Conservation (phyloP, 2,888 invertebrate species). For the Gasteruption jaculator region DNA sequence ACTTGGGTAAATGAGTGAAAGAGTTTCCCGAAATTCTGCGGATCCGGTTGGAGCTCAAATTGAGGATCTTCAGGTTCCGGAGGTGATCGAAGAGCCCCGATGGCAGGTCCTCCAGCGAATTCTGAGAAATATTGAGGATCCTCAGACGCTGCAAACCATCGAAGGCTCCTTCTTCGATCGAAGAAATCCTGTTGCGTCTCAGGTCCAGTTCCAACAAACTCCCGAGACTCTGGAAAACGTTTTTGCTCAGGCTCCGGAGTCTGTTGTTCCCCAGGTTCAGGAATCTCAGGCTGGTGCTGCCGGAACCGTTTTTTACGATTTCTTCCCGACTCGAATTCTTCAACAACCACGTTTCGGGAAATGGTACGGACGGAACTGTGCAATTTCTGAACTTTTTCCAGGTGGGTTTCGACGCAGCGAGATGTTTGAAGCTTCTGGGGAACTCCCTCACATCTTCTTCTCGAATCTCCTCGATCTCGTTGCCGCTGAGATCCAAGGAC, state of each 20-base stretch:
- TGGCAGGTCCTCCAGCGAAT: slow-evolving; percentile 31
- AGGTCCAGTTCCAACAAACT: slow-evolving; percentile 45
- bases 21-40: slow-evolving; percentile 41
- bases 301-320: too few species aligned
- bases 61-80: slow-evolving; percentile 46
- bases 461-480: slow-evolving; percentile 33
- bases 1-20: slow-evolving; percentile 43
- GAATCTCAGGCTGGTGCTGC: too few species aligned
- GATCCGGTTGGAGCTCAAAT: slow-evolving; percentile 50
- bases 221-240: slow-evolving; percentile 31
- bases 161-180: slow-evolving; percentile 47
- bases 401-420: too few species aligned
- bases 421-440: too few species aligned
- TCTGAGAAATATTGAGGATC: slow-evolving; percentile 24
- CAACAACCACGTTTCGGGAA: too few species aligned
- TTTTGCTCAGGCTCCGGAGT: slow-evolving; percentile 24
- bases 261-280: slow-evolving; percentile 28
- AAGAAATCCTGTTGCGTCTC: slow-evolving; percentile 42
- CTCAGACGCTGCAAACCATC: slow-evolving; percentile 23
- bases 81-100: slow-evolving; percentile 46
- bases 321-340: too few species aligned
- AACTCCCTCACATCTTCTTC: too few species aligned
- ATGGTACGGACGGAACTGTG: too few species aligned
- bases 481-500: slow-evolving; percentile 28
- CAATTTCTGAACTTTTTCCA: too few species aligned